Conservation (phyloP, 2,113 vertebrate genomes). For the Apaloderma vittatum region DNA sequence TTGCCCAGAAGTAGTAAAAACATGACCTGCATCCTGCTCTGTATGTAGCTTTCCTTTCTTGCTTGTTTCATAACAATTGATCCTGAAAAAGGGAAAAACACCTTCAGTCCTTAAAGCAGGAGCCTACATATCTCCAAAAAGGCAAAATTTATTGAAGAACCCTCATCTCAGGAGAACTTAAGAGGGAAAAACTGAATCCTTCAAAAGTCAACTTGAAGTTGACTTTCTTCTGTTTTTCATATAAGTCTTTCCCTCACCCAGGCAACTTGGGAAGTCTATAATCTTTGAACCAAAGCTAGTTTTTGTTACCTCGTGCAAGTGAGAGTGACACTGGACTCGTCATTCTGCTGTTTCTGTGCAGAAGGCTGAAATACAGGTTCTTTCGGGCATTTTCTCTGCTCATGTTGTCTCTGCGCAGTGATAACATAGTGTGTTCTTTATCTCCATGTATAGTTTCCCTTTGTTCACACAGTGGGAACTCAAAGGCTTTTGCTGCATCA, state of each 20-base stretch:
- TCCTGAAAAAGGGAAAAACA: not conserved
- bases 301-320: not conserved
- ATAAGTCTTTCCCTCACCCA: not conserved
- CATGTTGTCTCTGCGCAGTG: not conserved
- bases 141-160: not conserved
- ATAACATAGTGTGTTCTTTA: not conserved
- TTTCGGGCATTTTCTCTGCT: not conserved
- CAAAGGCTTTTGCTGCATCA: not conserved
- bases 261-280: not conserved
- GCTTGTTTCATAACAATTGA: not conserved
- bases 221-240: not conserved
- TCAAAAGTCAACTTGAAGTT: not conserved
- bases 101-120: not conserved
- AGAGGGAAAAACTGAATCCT: not conserved
- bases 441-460: not conserved
- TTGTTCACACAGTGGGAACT: not conserved
- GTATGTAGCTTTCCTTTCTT: not conserved
- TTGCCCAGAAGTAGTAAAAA: not conserved
- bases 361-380: not conserved
- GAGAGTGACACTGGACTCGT: not conserved
- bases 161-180: not conserved
- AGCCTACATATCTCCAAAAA: not conserved
- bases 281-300: not conserved
- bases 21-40: not conserved
- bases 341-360: not conserved